Base-by-base conservation (phyloP, 2,888 invertebrate species). In the Osmoderma eremita region DNA sequence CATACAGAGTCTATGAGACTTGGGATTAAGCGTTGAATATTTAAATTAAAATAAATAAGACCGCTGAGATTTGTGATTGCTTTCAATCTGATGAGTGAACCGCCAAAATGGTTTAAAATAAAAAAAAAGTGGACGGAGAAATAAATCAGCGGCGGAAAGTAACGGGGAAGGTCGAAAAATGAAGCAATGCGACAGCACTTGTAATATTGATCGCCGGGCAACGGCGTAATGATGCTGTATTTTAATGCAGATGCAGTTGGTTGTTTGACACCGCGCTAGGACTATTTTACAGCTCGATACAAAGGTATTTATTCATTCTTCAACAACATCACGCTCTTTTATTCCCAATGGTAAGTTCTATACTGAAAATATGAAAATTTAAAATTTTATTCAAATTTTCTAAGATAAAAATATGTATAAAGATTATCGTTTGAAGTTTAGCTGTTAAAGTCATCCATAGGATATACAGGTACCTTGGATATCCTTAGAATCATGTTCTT, bases 1-100 rank as follows among this genome's bases (percentile, higher is more conserved):
- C 17, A 15, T 13, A 20, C 38, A 12, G 17, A 36, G 4, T 53
- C 20, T 22, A 24, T 17, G 53, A 17, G 18, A 18, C 17, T 20
- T 10, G 18, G 48, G 20, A 48, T 48, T 53, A 53, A 53, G 18
- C 38, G 17, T 15, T 53, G 53, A 53, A 53, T 53, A 53, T 53
- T 53, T 53, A 53, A 53, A 53, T 53, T 53, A 38, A 38, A 53
- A 53, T 53, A 38, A 53, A 53, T 53, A 48, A 18, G 5, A 18
- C 48, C 48, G 18, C 48, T 17, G 48, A 12, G 48, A 48, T 20
- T 48, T 10, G 17, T 48, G 48, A 48, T 48, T 48, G 48, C 48
- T 12, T 20, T 48, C 48, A 20, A 48, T 48, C 48, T 30, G 8
- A 6, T 30, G 8, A 10, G 8, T 17, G 20, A 12, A 20, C 12